These are phyloP conservation scores for Loris lydekkerianus DNA, from an alignment of 2,797 vertebrate species.

Conservation along the genomic window DNA sequence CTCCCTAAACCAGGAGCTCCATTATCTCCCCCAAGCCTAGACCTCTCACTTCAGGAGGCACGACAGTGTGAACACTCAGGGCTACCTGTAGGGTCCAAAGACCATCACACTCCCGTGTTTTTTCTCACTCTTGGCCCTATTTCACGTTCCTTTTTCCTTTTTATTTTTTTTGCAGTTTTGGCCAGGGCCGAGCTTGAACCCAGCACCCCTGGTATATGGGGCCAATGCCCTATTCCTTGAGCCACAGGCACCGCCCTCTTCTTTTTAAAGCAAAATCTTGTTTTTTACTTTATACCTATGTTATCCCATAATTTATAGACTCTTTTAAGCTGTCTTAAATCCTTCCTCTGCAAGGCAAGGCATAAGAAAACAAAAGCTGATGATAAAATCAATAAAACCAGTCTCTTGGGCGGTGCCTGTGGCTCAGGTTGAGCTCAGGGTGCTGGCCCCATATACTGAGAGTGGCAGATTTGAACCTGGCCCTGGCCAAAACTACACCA, in stretches of 20 bases:
- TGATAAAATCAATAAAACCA: constrained; percentile 4
- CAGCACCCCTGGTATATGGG: too few species aligned
- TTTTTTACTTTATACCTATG: not conserved
- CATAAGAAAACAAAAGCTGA: constrained; percentile 46
- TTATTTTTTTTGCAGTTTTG: too few species aligned
- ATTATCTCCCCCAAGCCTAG: not conserved
- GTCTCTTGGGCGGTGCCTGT: too few species aligned
- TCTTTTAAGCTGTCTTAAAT: constrained; percentile 24
- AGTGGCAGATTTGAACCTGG: too few species aligned
- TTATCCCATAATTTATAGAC: constrained; percentile 33
- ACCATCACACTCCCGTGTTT: not conserved
- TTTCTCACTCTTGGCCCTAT: not conserved
- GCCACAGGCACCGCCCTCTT: too few species aligned
- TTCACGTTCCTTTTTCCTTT: not conserved
- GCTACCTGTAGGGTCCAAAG: not conserved
- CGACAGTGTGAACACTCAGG: not conserved
- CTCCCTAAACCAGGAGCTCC: not conserved
- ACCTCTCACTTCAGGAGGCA: not conserved
- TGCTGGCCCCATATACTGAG: too few species aligned
- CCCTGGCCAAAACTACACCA: too few species aligned
- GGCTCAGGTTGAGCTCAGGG: too few species aligned
- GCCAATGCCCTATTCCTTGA: too few species aligned
- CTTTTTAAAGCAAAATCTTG: not conserved
- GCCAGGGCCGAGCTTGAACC: too few species aligned
- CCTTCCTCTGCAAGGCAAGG: constrained; percentile 8